Evolutionary conservation across 2,888 invertebrate genomes (phyloP).

Genomic region (Xestoiulus laeticollis): DNA sequence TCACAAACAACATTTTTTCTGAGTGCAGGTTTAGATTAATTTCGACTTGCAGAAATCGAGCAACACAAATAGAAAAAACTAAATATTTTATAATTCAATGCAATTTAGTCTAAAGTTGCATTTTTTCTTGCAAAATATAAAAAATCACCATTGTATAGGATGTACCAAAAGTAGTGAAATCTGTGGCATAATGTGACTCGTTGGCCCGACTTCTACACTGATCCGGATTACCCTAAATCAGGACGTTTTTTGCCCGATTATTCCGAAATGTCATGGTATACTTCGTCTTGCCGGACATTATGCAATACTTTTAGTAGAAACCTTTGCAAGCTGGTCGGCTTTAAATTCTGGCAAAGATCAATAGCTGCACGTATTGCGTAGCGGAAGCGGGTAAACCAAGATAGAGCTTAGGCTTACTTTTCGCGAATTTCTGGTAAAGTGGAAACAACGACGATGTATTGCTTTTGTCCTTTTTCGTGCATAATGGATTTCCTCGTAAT

Average conservation of each 20-base stretch:
- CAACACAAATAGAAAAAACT: no score
- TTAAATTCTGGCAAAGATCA: conserved; percentile 28
- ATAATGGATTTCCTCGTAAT: conserved; percentile 31
- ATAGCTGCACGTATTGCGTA: conserved; percentile 43
- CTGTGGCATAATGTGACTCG: no score
- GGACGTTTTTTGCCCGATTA: not conserved
- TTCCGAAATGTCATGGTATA: not conserved
- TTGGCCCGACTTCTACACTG: not conserved
- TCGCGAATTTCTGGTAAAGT: conserved; percentile 43
- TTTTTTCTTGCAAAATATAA: no score
- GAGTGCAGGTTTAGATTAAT: no score
- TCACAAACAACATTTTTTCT: no score
- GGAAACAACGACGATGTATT: conserved; percentile 35
- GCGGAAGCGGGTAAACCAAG: conserved; percentile 41
- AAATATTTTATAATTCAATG: no score
- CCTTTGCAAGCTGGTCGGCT: not conserved
- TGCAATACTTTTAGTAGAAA: not conserved
- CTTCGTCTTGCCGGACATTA: not conserved
- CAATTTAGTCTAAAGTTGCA: no score
- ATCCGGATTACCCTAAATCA: not conserved
- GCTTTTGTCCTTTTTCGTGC: conserved; percentile 41
- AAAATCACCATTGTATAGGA: no score
- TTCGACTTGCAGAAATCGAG: no score
- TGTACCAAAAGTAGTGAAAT: no score
- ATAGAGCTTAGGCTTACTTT: conserved; percentile 40